These are phyloP conservation scores for Carcina quercana DNA, from an alignment of 2,888 invertebrate species.

Conservation along the genomic window DNA sequence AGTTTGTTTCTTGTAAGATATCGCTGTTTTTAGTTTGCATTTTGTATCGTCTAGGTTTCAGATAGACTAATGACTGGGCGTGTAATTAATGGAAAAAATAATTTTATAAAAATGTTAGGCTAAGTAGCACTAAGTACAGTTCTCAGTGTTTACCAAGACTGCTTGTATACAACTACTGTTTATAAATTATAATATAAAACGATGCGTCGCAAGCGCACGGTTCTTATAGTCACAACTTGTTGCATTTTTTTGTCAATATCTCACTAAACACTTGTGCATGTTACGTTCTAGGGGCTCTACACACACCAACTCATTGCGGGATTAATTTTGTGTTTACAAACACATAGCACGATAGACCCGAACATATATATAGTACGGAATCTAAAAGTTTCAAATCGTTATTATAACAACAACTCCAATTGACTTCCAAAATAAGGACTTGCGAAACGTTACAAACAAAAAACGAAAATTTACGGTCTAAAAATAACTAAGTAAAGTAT, in stretches of 20 bases:
- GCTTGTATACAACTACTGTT: constrained; percentile 71
- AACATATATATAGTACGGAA: too few relatives aligned
- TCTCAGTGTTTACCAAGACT: constrained; percentile 74
- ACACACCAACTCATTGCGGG: too few relatives aligned
- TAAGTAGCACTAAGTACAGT: constrained; percentile 69
- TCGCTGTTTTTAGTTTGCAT: constrained; percentile 73
- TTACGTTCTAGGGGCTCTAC: too few relatives aligned
- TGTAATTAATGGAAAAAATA: constrained; percentile 57
- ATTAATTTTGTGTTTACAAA: too few relatives aligned
- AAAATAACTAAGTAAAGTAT: too few relatives aligned
- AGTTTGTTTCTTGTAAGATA: constrained; percentile 70
- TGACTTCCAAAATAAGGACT: too few relatives aligned
- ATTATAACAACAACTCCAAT: too few relatives aligned
- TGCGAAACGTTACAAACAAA: too few relatives aligned
- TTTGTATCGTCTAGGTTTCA: constrained; percentile 64
- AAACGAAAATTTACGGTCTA: too few relatives aligned
- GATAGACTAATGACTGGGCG: constrained; percentile 49
- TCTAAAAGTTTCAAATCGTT: too few relatives aligned
- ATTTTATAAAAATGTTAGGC: constrained; percentile 58
- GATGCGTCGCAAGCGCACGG: constrained; percentile 41
- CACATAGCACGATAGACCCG: too few relatives aligned
- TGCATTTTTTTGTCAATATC: constrained; percentile 69
- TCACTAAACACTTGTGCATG: constrained; percentile 53
- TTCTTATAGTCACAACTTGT: constrained; percentile 69
- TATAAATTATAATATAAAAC: constrained; percentile 45